Conservation (phyloP, 1,140 invertebrate genomes). For the Tetraneura akinire region DNA sequence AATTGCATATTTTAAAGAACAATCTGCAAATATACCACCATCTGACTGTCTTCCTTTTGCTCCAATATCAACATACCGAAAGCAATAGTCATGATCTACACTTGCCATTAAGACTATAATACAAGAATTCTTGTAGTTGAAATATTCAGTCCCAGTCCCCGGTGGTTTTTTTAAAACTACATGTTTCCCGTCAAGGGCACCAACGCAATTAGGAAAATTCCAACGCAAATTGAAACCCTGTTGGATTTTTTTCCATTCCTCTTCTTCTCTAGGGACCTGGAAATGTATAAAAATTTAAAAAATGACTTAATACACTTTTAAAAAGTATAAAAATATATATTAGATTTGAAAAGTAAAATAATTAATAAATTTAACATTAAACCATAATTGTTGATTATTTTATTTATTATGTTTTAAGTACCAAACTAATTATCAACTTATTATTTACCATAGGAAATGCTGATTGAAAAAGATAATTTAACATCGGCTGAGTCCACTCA, state of each 20-base stretch:
- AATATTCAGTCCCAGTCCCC: constrained; percentile 59
- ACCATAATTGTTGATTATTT: neutral
- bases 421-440: neutral
- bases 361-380: neutral
- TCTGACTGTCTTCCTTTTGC: constrained; percentile 57
- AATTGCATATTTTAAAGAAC: constrained; percentile 53
- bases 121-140: constrained; percentile 61
- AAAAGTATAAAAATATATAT: no score
- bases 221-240: no score
- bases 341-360: neutral
- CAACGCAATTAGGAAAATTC: constrained; percentile 61
- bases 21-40: constrained; percentile 56
- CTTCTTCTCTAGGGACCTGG: constrained; percentile 53
- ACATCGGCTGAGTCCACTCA: neutral
- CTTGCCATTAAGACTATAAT: constrained; percentile 60
- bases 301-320: no score
- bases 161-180: constrained; percentile 57
- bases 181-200: constrained; percentile 62
- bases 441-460: constrained; percentile 7
- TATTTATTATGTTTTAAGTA: constrained; percentile 6
- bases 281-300: constrained; percentile 48
- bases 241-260: constrained; percentile 56
- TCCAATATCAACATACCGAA: constrained; percentile 56
- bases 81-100: constrained; percentile 57
- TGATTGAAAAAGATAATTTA: constrained; percentile 8